Base-by-base conservation (phyloP, 64 coral and sea anemone species). In the Montipora capricornis region DNA sequence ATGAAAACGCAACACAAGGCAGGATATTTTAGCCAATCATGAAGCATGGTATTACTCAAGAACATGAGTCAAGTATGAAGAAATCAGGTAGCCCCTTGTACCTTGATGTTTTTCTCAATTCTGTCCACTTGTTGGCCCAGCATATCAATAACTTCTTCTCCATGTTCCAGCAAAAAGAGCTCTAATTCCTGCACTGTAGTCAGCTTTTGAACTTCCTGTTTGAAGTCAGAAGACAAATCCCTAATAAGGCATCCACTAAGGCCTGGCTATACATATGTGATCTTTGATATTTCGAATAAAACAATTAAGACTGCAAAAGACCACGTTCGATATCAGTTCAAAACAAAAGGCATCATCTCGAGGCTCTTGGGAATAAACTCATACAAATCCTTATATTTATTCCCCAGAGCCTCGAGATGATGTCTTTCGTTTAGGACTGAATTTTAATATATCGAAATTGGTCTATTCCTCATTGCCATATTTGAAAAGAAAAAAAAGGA, bases 81-180 rank as follows among this genome's bases (percentile, higher is more conserved):
- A 9, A 9, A 55, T 49, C 22, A 20, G 2, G 0, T 5, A 16
- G 20, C 6, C 20, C 17, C 6, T n/a, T 59, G 51, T 87, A 96
- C 98, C 98, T 99, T 99, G 5, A 99, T 99, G 57, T 99, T 99
- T 71, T 92, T 96, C 46, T 99, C 98, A 73, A 99, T 95, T 59
- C 98, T 89, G 45, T 99, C 98, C 55, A 99, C 98, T 53, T 99
- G 95, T 64, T 99, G 98, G 9, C 98, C 98, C 14, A 99, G 45
- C 64, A 96, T 93, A 68, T 99, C 98, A 53, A 99, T 99, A 3
- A 99, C 88, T 94, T 99, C 95, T 88, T 99, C 98, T 5, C 98
- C 98, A 50, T 99, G 94, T 76, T 99, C 98, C 85, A 99, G n/a
- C 9, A 99, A 44, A 88, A 99, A 96, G 48, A 94, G 89, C 9